Evolutionary conservation across 1,140 invertebrate genomes (phyloP).

Genomic region (Zaprionus inermis): DNA sequence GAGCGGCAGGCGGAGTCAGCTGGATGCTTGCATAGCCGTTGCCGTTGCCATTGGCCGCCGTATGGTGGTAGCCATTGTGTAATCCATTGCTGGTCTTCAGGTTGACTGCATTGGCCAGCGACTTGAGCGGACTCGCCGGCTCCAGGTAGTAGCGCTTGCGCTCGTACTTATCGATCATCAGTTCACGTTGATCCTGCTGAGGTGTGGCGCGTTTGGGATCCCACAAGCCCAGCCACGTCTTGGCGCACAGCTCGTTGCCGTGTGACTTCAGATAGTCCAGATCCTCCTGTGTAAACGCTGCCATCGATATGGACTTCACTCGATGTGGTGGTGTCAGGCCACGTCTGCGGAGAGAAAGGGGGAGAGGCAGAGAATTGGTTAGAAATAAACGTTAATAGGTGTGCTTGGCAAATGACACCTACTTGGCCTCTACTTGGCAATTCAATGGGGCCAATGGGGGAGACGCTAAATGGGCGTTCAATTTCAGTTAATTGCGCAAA

Average conservation of each 20-base stretch:
- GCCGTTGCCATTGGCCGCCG: conserved; percentile 27
- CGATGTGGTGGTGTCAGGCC: conserved; percentile 98
- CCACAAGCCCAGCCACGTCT: conserved; percentile 95
- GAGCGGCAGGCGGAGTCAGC: conserved; percentile 78
- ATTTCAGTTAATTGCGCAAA: conserved; percentile 77
- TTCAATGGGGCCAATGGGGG: conserved; percentile 44
- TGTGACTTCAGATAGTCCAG: conserved; percentile 94
- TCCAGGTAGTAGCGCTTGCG: conserved; percentile 92
- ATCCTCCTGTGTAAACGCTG: conserved; percentile 97
- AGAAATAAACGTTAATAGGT: not conserved
- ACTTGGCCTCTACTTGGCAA: conserved; percentile 18
- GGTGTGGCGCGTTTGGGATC: conserved; percentile 88
- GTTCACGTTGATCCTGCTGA: conserved; percentile 91
- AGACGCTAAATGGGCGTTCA: conserved; percentile 71
- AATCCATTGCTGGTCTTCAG: conserved; percentile 56
- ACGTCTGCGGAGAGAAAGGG: conserved; percentile 88
- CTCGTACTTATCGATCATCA: conserved; percentile 97
- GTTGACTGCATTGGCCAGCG: conserved; percentile 80
- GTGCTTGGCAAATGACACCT: conserved; percentile 7
- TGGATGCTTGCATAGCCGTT: conserved; percentile 76
- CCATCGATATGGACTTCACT: conserved; percentile 99
- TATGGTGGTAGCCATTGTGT: conserved; percentile 48
- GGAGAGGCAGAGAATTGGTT: not conserved
- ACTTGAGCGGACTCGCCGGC: conserved; percentile 85
- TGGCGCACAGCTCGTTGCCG: conserved; percentile 97